Evolutionary conservation across 37 sponge, comb jelly and placozoan species (phyloP).

Genomic region (Chondrilla cf. caribensis): DNA sequence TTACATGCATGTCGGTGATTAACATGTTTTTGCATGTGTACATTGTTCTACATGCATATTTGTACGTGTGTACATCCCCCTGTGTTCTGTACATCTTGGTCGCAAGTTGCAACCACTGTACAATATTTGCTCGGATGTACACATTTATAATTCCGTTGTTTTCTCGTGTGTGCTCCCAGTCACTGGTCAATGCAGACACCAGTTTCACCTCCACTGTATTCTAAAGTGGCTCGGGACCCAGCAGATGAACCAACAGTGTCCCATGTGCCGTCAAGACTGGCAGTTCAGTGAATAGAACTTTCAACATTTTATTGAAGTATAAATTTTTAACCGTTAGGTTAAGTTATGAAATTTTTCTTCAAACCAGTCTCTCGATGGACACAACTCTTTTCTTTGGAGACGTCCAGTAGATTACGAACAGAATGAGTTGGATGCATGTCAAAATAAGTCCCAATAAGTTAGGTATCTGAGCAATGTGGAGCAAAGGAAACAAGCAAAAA

Average conservation of each 20-base stretch:
- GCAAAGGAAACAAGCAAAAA: background rate
- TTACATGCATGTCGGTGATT: too few relatives aligned
- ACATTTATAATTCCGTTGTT: too few relatives aligned
- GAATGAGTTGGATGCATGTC: conserved; percentile 37
- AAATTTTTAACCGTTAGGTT: background rate
- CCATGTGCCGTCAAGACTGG: conserved; percentile 96
- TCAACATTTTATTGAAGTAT: background rate
- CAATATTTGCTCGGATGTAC: too few relatives aligned
- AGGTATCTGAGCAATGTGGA: too few relatives aligned
- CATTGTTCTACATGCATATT: too few relatives aligned
- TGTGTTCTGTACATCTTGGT: too few relatives aligned
- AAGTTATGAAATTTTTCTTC: background rate
- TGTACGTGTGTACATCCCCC: too few relatives aligned
- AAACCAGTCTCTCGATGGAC: conserved; percentile 41
- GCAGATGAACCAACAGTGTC: conserved; percentile 86
- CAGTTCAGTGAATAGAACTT: conserved; percentile 70
- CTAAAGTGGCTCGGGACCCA: conserved; percentile 92
- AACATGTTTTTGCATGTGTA: too few relatives aligned
- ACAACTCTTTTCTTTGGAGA: conserved; percentile 28
- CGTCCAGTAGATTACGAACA: conserved; percentile 48
- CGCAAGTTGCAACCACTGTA: too few relatives aligned
- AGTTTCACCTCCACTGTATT: conserved; percentile 85
- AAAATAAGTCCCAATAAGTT: conserved; percentile 52
- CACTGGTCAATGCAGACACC: conserved; percentile 20
- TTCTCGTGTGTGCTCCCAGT: background rate